phyloP scores from a whole-genome alignment of 2,888 invertebrate species.

The Aphidius colemani region DNA sequence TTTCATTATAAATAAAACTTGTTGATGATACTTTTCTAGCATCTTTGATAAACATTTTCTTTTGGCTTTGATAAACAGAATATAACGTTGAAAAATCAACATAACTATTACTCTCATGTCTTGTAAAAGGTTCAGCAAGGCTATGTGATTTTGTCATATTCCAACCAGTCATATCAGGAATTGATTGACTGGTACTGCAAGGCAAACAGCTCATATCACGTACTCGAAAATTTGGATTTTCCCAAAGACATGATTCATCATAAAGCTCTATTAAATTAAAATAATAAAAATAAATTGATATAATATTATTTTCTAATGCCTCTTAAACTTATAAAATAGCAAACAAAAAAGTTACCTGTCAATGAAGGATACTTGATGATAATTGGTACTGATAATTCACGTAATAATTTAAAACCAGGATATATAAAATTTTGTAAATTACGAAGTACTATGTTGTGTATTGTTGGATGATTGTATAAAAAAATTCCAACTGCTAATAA shows the following conservation, averaged over 20 bases:
- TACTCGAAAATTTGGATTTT: slow-evolving; percentile 82
- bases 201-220: slow-evolving; percentile 86
- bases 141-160: slow-evolving; percentile 61
- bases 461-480: slow-evolving; percentile 66
- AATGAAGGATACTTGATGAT: slow-evolving; percentile 74
- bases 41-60: slow-evolving; percentile 67
- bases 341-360: slow-evolving; percentile 64
- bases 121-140: slow-evolving; percentile 54
- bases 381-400: slow-evolving; percentile 77
- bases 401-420: slow-evolving; percentile 75
- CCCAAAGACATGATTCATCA: slow-evolving; percentile 82
- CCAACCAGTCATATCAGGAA: slow-evolving; percentile 70
- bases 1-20: slow-evolving; percentile 45
- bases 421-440: slow-evolving; percentile 81
- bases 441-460: slow-evolving; percentile 71
- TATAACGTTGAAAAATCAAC: slow-evolving; percentile 65
- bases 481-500: slow-evolving; percentile 58
- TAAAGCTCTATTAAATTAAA: slow-evolving; percentile 67
- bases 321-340: too few relatives aligned
- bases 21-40: slow-evolving; percentile 65
- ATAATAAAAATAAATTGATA: background rate
- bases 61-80: slow-evolving; percentile 66
- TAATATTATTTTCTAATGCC: too few relatives aligned
- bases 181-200: slow-evolving; percentile 72
- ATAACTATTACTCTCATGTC: slow-evolving; percentile 66